phyloP scores from a whole-genome alignment of 2,113 vertebrate genomes.

The Hippocampus guttulatus region DNA sequence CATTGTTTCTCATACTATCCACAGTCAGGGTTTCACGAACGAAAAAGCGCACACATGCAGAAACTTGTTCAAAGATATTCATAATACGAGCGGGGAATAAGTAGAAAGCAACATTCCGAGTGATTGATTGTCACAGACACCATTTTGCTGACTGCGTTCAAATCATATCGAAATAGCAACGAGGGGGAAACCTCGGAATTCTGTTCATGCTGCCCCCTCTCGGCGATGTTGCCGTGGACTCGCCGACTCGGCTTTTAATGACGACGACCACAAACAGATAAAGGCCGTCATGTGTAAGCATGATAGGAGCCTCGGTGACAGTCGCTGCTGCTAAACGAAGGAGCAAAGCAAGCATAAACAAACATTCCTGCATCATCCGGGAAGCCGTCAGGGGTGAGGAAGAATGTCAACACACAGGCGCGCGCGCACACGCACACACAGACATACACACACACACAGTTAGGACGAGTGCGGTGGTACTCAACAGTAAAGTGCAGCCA shows the following conservation, averaged over 20 bases:
- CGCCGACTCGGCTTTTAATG: not conserved
- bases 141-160: no score
- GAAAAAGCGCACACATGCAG: no score
- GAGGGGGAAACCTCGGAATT: no score
- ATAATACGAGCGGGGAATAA: no score
- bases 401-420: conserved; percentile 24
- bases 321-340: conserved; percentile 27
- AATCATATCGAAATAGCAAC: no score
- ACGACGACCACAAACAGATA: not conserved
- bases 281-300: not conserved
- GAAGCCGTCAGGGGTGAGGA: conserved; percentile 18
- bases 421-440: conserved; percentile 15
- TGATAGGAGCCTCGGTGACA: conserved; percentile 19
- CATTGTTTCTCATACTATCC: no score
- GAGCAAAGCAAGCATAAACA: conserved; percentile 33
- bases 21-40: no score
- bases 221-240: not conserved
- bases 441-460: conserved; percentile 26
- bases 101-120: no score
- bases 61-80: no score
- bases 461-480: conserved; percentile 29
- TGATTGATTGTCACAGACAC: no score
- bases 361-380: conserved; percentile 42
- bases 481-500: conserved; percentile 59
- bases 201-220: not conserved